Percentiles rank a stretch among this genome's conserved stretches.
Conservation (phyloP, 2,797 vertebrate species). For the Phrynocephalus forsythii region DNA sequence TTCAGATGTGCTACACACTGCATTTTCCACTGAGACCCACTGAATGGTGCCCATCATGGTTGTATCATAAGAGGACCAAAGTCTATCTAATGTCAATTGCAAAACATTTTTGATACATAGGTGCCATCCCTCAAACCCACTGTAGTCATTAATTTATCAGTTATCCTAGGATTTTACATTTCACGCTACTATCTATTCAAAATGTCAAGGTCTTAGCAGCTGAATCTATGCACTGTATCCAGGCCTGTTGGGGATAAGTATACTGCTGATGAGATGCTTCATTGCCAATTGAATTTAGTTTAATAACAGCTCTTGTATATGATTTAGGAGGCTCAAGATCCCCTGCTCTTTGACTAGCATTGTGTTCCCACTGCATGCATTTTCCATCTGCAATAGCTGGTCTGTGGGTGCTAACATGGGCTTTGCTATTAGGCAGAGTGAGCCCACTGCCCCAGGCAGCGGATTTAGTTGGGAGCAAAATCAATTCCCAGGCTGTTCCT, state of each 20-base stretch:
- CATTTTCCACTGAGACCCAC: not conserved
- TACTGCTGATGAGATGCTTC: conserved; percentile 7
- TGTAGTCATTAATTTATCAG: not conserved
- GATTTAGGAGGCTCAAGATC: not conserved
- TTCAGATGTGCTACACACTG: not conserved
- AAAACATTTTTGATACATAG: conserved; percentile 6
- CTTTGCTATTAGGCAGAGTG: not conserved
- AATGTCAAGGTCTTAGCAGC: conserved; percentile 4
- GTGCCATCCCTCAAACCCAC: not conserved
- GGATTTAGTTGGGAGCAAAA: not conserved
- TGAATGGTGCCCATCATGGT: not conserved
- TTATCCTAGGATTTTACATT: not conserved
- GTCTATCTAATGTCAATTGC: not conserved
- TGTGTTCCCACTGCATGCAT: not conserved
- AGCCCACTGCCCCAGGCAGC: no score
- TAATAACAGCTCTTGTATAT: not conserved
- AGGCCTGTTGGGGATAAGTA: not conserved
- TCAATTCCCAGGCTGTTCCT: not conserved
- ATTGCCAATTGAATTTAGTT: not conserved
- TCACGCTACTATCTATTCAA: not conserved
- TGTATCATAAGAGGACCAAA: not conserved
- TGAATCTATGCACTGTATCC: conserved; percentile 1
- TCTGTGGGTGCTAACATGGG: not conserved
- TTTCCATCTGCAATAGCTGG: not conserved
- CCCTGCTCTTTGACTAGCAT: not conserved